Evolutionary conservation across 2,113 vertebrate species (phyloP), one percentile per base, ranked within the genome.

Genomic region (Marmota monax): DNA sequence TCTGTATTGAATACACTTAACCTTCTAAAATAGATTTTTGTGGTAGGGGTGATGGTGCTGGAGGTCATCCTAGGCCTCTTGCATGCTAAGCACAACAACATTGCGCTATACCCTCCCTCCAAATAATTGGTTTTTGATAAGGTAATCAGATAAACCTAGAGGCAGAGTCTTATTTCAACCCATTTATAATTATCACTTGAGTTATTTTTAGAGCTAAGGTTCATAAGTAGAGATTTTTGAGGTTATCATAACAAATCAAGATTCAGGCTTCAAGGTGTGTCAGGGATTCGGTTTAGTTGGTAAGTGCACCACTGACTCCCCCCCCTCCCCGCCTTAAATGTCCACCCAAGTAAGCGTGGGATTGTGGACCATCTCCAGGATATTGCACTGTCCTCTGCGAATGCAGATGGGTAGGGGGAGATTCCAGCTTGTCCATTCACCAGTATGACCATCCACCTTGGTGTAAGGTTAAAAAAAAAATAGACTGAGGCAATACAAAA

Each of bases 401-500:
- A 32, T 51, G 11, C 13, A 20, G 14, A 0, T 7, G 22, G 63
- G 17, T 25, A 8, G 18, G 4, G 27, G 27, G 13, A 2, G 18
- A 29, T 5, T 29, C 6, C 17, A 25, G 29, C 18, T 32, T 56
- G 20, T 12, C 29, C 9, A 20, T 22, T 86, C n/a, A n/a, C 1
- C 79, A 20, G 7, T 4, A 29, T 34, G 23, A 7, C 29, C 23
- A 12, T 23, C 53, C 25, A 42, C 42, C 23, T 23, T 61, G 63
- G 17, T 27, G 32, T 2, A 70, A 84, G 13, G 9, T 20, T 17
- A 53, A 56, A 58, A 58, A 45, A 74, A 84, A 45, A 90, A 25
- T 45, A 45, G 25, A 87, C 12, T 22, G 7, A 93, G 23, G 89
- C 73, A 86, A 39, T 98, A 98, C 63, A 98, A 99, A 99, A 98